phyloP scores from a whole-genome alignment of 2,888 invertebrate species.

The Carcina quercana region DNA sequence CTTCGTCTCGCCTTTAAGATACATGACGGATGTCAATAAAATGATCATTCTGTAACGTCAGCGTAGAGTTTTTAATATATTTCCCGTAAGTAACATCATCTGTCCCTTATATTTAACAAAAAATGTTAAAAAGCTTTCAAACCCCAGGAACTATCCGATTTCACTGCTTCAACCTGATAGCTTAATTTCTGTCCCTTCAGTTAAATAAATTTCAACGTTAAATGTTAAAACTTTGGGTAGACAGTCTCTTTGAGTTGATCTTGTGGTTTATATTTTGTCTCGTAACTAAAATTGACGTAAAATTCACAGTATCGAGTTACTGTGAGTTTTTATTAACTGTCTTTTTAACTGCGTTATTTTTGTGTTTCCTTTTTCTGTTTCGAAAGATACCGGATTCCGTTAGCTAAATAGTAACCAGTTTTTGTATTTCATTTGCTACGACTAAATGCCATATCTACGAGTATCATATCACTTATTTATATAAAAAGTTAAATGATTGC shows the following conservation, averaged over 20 bases:
- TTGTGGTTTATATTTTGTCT: conserved; percentile 22
- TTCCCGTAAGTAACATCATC: conserved; percentile 29
- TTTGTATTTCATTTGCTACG: conserved; percentile 11
- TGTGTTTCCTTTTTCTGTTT: conserved; percentile 4
- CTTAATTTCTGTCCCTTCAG: conserved; percentile 30
- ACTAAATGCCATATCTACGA: neutral
- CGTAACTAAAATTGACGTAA: conserved; percentile 35
- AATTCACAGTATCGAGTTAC: conserved; percentile 34
- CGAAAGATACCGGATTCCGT: too few species aligned
- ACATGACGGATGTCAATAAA: too few species aligned
- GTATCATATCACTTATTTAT: neutral
- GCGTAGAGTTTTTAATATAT: too few species aligned
- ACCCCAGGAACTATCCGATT: conserved; percentile 42
- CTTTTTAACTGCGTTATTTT: conserved; percentile 15
- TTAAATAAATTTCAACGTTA: conserved; percentile 20
- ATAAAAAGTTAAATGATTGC: too few species aligned
- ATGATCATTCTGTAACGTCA: too few species aligned
- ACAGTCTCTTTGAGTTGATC: neutral
- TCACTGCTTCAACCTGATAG: conserved; percentile 39
- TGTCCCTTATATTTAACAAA: conserved; percentile 30
- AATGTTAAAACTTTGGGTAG: neutral
- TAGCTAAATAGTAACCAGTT: too few species aligned
- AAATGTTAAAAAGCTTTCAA: conserved; percentile 32
- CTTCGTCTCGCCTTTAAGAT: too few species aligned
- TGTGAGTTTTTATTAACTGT: conserved; percentile 20